Evolutionary conservation across 2,888 invertebrate species (phyloP).

Genomic region (Cantharis lateralis): DNA sequence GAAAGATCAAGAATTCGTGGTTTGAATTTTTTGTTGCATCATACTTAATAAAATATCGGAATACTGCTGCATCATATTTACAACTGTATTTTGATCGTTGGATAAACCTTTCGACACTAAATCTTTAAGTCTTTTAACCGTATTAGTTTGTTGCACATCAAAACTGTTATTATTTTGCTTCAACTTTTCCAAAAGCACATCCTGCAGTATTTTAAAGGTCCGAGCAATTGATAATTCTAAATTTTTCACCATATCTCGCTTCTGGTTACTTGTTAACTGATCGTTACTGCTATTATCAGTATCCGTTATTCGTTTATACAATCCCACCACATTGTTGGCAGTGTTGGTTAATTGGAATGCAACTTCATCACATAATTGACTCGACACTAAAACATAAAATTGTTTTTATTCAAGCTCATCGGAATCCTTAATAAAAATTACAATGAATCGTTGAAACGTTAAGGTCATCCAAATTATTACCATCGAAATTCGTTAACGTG

Average conservation of each 20-base stretch:
- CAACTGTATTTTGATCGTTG: slow-evolving; percentile 58
- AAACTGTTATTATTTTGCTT: slow-evolving; percentile 51
- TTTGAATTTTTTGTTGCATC: slow-evolving; percentile 63
- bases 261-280: slow-evolving; percentile 43
- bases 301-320: slow-evolving; percentile 69
- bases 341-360: slow-evolving; percentile 67
- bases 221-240: slow-evolving; percentile 63
- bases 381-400: slow-evolving; percentile 59
- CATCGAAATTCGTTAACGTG: slow-evolving; percentile 26
- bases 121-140: slow-evolving; percentile 59
- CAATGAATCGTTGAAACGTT: slow-evolving; percentile 59
- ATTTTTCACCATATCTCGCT: slow-evolving; percentile 59
- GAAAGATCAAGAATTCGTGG: slow-evolving; percentile 22
- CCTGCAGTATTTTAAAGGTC: slow-evolving; percentile 63
- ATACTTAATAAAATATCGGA: slow-evolving; percentile 64
- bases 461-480: slow-evolving; percentile 45
- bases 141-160: slow-evolving; percentile 57
- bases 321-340: slow-evolving; percentile 71
- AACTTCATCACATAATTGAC: slow-evolving; percentile 65
- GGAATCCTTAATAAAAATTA: slow-evolving; percentile 44
- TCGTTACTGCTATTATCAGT: slow-evolving; percentile 45
- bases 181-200: slow-evolving; percentile 54
- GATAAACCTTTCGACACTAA: slow-evolving; percentile 50
- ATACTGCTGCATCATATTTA: slow-evolving; percentile 66
- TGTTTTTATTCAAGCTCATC: too few species aligned